Conservation (phyloP, 2,888 invertebrate genomes). For the Folsomia manolachei region DNA sequence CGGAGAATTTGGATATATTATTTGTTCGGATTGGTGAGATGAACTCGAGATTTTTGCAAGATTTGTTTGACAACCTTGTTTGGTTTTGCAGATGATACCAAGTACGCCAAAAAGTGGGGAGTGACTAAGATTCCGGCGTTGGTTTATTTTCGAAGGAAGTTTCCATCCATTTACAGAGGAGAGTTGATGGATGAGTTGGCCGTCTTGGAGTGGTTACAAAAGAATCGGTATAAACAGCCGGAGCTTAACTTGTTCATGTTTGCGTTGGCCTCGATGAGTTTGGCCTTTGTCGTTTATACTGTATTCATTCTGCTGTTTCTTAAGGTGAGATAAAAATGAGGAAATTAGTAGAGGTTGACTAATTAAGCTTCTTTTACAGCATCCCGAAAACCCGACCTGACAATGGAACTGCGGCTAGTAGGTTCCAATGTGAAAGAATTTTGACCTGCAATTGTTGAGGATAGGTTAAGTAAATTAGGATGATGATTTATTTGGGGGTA, state of each 20-base stretch:
- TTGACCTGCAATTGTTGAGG: too few relatives aligned
- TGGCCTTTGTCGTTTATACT: slow-evolving; percentile 84
- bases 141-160: slow-evolving; percentile 85
- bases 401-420: too few relatives aligned
- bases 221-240: slow-evolving; percentile 87
- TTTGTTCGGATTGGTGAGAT: slow-evolving; percentile 95
- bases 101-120: slow-evolving; percentile 91
- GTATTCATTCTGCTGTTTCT: slow-evolving; percentile 87
- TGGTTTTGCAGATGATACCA: too few relatives aligned
- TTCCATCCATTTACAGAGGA: slow-evolving; percentile 91
- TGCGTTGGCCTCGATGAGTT: slow-evolving; percentile 77
- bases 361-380: too few relatives aligned
- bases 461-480: too few relatives aligned
- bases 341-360: neutral
- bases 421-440: too few relatives aligned
- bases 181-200: slow-evolving; percentile 47
- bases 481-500: too few relatives aligned
- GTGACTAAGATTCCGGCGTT: slow-evolving; percentile 78
- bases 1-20: slow-evolving; percentile 87
- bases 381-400: too few relatives aligned
- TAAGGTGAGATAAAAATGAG: slow-evolving; percentile 58
- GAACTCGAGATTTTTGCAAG: too few relatives aligned
- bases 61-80: too few relatives aligned
- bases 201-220: slow-evolving; percentile 86
- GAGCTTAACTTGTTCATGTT: slow-evolving; percentile 93